phyloP scores from a whole-genome alignment of 1,140 invertebrate species.

The Aleiodes sp. region DNA sequence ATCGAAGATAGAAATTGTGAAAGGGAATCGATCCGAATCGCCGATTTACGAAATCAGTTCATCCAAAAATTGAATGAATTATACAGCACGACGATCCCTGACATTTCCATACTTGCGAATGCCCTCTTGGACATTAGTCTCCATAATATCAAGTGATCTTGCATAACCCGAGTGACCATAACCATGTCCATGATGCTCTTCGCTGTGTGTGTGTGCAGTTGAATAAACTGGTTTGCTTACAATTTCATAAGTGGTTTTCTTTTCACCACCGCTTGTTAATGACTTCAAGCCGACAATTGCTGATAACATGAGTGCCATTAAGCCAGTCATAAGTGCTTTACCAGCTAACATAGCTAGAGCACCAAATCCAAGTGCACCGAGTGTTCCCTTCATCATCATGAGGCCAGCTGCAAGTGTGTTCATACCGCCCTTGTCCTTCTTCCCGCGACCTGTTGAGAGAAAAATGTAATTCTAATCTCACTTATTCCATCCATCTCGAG shows the following conservation, averaged over 20 bases:
- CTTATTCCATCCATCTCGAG: background rate
- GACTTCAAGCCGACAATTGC: conserved; percentile 81
- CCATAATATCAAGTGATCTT: conserved; percentile 65
- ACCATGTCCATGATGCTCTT: conserved; percentile 70
- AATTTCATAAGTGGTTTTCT: conserved; percentile 84
- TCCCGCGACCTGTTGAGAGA: conserved; percentile 64
- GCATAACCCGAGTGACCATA: conserved; percentile 68
- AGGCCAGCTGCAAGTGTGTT: conserved; percentile 60
- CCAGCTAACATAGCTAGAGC: conserved; percentile 80
- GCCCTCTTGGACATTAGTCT: conserved; percentile 55
- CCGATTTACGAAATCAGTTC: background rate
- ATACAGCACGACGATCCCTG: conserved; percentile 53
- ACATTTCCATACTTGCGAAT: conserved; percentile 61
- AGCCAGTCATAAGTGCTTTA: conserved; percentile 84
- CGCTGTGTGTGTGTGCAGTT: conserved; percentile 77
- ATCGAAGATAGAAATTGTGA: background rate
- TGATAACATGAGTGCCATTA: conserved; percentile 81
- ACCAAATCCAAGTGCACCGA: conserved; percentile 79
- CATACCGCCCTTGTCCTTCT: conserved; percentile 60
- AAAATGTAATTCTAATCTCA: conserved; percentile 26
- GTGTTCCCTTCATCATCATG: conserved; percentile 70
- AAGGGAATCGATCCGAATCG: conserved; percentile 5
- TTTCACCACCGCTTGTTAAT: conserved; percentile 72
- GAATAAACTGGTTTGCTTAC: conserved; percentile 82
- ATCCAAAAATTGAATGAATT: conserved; percentile 16